phyloP scores from a whole-genome alignment of 2,797 vertebrate species.

The Rhinophrynus dorsalis region DNA sequence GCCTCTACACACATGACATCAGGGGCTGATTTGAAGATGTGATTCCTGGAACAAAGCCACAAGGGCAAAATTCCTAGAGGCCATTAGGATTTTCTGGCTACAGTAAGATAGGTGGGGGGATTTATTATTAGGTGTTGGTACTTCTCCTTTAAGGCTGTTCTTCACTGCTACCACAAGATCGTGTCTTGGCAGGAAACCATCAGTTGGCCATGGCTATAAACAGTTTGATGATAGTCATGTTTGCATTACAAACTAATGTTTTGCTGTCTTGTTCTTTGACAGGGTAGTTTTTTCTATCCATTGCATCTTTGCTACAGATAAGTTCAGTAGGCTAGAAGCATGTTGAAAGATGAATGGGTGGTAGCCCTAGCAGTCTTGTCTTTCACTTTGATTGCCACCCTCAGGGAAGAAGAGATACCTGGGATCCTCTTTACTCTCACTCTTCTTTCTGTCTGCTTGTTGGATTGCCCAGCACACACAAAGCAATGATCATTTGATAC shows the following conservation, averaged over 20 bases:
- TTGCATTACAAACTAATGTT: slow-evolving; percentile 23
- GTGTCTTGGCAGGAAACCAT: not conserved
- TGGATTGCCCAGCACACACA: slow-evolving; percentile 36
- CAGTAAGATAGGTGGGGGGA: no score
- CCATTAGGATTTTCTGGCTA: no score
- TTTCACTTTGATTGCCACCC: slow-evolving; percentile 47
- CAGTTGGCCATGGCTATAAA: not conserved
- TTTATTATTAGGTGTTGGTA: no score
- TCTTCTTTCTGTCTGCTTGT: slow-evolving; percentile 44
- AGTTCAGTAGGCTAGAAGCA: slow-evolving; percentile 10
- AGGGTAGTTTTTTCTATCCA: slow-evolving; percentile 15
- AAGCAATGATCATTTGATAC: slow-evolving; percentile 50
- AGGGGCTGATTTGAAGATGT: no score
- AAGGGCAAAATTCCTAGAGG: no score
- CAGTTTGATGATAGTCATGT: not conserved
- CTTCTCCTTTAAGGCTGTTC: no score
- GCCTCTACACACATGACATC: no score
- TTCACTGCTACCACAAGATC: not conserved
- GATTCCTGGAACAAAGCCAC: no score
- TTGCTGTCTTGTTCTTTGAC: slow-evolving; percentile 26
- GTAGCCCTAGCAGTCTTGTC: slow-evolving; percentile 31
- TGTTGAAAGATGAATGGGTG: slow-evolving; percentile 42
- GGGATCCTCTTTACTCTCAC: slow-evolving; percentile 34
- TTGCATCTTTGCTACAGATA: slow-evolving; percentile 2
- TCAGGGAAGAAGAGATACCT: slow-evolving; percentile 39